Base-by-base conservation (phyloP, 2,113 vertebrate species). In the Chiloscyllium plagiosum region DNA sequence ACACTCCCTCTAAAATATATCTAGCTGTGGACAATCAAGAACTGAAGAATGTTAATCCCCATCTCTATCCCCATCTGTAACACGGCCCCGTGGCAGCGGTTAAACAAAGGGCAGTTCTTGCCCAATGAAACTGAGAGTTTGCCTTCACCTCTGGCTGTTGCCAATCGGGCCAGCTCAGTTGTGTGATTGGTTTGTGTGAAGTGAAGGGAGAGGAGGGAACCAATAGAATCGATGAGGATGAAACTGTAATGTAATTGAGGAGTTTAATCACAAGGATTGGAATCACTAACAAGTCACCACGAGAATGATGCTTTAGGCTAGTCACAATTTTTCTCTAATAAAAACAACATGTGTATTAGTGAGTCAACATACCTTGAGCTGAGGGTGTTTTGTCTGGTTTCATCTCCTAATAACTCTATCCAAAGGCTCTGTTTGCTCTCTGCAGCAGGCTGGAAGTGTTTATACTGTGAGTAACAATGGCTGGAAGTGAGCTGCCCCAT, bases 401-500 rank as follows among this genome's bases (percentile, higher is more conserved):
- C 42, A 42, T 42, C 37, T 70, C 8, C 26, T 69, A 94, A 94
- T 94, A 69, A 94, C 42, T 94, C n/a, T 69, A 90, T 65, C 87
- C 26, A 61, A 94, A 94, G 92, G 33, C 6, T 69, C 22, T 94
- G 92, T 94, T 94, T 94, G 92, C 92, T 65, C 87, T 33, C 26
- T 47, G 92, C 65, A 3, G 8, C 61, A 19, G 92, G 68, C 24
- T 69, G 66, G 66, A 70, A 69, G 92, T 69, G 65, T 94, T 94
- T 94, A 37, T 70, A 42, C 66, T 69, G 66, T 61, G 29, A 69
- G 65, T 94, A 94, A 94, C 92, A 94, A 94, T 94, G 92, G 92
- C 92, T 94, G 92, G 92, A 94, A 94, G 26, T 94, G 92, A 94
- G 92, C 65, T 37, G 92, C 37, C 37, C 92, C 15, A 20, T 94